These are phyloP conservation scores for Aleadryas rufinucha DNA, from an alignment of 2,113 vertebrate species.

Conservation along the genomic window DNA sequence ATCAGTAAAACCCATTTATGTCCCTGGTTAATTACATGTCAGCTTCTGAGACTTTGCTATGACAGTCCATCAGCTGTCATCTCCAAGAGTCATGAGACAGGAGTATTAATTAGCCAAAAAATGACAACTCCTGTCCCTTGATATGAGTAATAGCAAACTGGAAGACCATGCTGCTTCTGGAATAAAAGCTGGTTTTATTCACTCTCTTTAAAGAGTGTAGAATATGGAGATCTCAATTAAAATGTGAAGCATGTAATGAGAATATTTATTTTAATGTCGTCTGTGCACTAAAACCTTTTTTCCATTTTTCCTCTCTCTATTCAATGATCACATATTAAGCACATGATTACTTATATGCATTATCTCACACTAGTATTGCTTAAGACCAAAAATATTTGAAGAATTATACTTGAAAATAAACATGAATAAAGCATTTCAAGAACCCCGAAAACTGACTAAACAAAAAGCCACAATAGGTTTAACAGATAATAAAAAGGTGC, in stretches of 20 bases:
- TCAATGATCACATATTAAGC: not conserved
- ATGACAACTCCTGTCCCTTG: not conserved
- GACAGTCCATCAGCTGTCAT: slow-evolving; percentile 29
- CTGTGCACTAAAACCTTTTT: not conserved
- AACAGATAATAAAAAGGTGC: not conserved
- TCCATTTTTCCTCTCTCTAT: not conserved
- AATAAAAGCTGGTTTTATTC: not conserved
- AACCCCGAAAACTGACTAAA: not conserved
- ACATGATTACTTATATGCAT: not conserved
- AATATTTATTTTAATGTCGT: not conserved
- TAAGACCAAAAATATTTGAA: not conserved
- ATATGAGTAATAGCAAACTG: not conserved
- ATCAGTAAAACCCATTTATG: not conserved
- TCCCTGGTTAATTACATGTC: not conserved
- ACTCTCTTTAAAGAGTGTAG: not conserved
- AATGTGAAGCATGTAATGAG: not conserved
- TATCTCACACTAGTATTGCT: not conserved
- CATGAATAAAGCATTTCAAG: not conserved
- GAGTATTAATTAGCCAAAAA: slow-evolving; percentile 16
- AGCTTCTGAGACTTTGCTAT: slow-evolving; percentile 10
- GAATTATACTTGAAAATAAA: not conserved
- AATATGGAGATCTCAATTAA: not conserved
- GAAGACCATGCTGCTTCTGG: not conserved
- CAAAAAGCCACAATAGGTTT: not conserved
- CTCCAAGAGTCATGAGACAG: not conserved